These are phyloP conservation scores for Aspiorhynchus laticeps DNA, from an alignment of 2,113 vertebrate genomes.

Conservation along the genomic window DNA sequence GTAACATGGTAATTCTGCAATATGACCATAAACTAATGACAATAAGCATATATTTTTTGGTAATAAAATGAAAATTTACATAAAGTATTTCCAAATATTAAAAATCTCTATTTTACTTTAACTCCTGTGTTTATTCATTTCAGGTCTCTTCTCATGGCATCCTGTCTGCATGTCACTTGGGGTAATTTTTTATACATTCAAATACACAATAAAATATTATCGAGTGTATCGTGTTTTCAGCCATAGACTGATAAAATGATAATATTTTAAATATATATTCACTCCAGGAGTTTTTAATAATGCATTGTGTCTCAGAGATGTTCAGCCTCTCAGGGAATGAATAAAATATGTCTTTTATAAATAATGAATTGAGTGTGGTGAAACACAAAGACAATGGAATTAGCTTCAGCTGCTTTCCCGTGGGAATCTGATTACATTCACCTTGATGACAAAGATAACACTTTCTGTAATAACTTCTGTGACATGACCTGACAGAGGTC, in stretches of 20 bases:
- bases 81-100: neutral
- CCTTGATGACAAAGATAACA: neutral
- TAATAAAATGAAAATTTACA: neutral
- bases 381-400: conserved; percentile 40
- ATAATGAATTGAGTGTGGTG: conserved; percentile 66
- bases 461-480: neutral
- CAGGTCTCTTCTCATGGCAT: conserved; percentile 91
- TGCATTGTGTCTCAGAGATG: conserved; percentile 12
- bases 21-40: neutral
- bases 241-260: neutral
- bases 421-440: conserved; percentile 57
- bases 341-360: conserved; percentile 63
- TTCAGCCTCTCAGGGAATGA: conserved; percentile 30
- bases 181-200: conserved; percentile 73
- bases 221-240: neutral
- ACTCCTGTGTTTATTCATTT: conserved; percentile 42
- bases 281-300: conserved; percentile 6
- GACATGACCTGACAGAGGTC: neutral
- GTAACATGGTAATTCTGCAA: neutral
- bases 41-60: no score
- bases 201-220: neutral
- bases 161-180: conserved; percentile 85
- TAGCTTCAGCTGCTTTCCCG: neutral
- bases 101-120: neutral
- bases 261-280: neutral